Evolutionary conservation across 2,113 vertebrate genomes (phyloP), one percentile per base, ranked within the genome.

Genomic region (Antechinus stuartii): DNA sequence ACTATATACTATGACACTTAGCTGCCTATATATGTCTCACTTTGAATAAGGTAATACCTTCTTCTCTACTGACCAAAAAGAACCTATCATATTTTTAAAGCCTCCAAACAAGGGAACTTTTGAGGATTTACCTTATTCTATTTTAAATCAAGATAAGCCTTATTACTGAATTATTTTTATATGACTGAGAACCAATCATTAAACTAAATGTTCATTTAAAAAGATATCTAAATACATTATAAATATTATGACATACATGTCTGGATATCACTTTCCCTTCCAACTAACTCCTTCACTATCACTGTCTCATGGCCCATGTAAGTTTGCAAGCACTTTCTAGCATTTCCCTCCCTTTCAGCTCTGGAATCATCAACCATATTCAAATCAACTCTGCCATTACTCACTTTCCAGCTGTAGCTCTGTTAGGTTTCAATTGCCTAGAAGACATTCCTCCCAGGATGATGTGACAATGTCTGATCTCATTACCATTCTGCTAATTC

Each of bases 31-130:
- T 90, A 52, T 2, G 91, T 93, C 22, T 26, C 4, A 91, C 68
- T 26, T 2, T 26, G 56, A 52, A 46, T 14, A 92, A 91, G 61
- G 61, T 35, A 35, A 68, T 16, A 68, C 30, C 91, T 96, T 84
- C 94, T 26, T 42, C 24, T 90, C 27, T 94, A 92, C 26, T 92
- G 53, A 89, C 10, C 54, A n/a, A 54, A 54, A 49, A 94, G 9
- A 53, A 68, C 12, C 23, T 22, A 23, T 46, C 84, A 91, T 96
- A 92, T 91, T 92, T 94, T 96, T 94, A 97, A 94, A 93, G 25
- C 47, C 90, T 26, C 14, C n/a, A 90, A 19, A 93, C 25, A 68
- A 91, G 95, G 90, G 27, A 47, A 47, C 53, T 30, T 26, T 61
- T 35, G 55, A n/a, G 1, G 11, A 89, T 8, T 90, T 42, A 93